Percentiles rank a stretch among this genome's conserved stretches.
phyloP scores from a whole-genome alignment of 2,888 invertebrate species.

The Eupithecia dodoneata region DNA sequence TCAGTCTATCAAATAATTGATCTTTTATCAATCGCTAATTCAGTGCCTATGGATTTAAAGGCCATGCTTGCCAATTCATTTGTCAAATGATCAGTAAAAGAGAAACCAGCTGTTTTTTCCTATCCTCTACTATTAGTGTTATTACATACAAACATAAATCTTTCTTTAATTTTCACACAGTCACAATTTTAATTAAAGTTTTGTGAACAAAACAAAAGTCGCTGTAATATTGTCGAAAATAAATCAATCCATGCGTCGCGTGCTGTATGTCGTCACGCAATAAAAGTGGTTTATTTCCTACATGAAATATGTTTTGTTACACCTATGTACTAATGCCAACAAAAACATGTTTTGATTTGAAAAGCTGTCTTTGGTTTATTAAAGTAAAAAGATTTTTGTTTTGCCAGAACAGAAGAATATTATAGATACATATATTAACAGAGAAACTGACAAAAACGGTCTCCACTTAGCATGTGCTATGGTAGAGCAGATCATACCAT shows the following conservation, averaged over 20 bases:
- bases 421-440: too few species aligned
- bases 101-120: not conserved
- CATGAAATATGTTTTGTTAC: conserved; percentile 54
- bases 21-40: not conserved
- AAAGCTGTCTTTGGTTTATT: not conserved
- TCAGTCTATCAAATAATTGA: not conserved
- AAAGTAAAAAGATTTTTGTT: too few species aligned
- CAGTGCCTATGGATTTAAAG: not conserved
- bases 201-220: conserved; percentile 56
- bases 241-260: conserved; percentile 70
- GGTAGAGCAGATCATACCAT: too few species aligned
- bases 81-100: not conserved
- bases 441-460: too few species aligned
- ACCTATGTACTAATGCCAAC: not conserved
- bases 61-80: not conserved
- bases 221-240: conserved; percentile 56
- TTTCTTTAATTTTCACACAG: conserved; percentile 46
- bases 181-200: conserved; percentile 58
- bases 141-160: conserved; percentile 10
- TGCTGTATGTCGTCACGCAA: conserved; percentile 70
- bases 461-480: too few species aligned
- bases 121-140: not conserved
- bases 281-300: conserved; percentile 59
- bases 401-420: too few species aligned
- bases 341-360: not conserved